phyloP scores from a whole-genome alignment of 2,888 invertebrate species.

The Archips xylosteana region DNA sequence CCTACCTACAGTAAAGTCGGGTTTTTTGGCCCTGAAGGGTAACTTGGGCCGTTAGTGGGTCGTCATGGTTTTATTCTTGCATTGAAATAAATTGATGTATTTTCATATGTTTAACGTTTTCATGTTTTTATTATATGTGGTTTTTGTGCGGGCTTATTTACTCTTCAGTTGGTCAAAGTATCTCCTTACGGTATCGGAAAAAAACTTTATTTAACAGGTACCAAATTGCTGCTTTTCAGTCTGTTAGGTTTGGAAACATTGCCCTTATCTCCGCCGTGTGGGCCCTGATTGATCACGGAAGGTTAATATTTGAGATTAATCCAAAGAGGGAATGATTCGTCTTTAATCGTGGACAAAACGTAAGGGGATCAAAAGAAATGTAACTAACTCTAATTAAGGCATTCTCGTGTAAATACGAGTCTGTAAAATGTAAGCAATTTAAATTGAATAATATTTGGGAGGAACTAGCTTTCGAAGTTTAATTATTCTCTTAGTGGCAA shows the following conservation, averaged over 20 bases:
- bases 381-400: not conserved
- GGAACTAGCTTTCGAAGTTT: not conserved
- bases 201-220: too few relatives aligned
- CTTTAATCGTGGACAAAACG: slow-evolving; percentile 7
- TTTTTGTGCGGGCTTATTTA: too few relatives aligned
- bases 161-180: too few relatives aligned
- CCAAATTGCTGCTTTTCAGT: not conserved
- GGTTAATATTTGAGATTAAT: slow-evolving; percentile 35
- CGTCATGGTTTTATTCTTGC: too few relatives aligned
- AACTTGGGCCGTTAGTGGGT: too few relatives aligned
- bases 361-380: slow-evolving; percentile 3
- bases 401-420: not conserved
- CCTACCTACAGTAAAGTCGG: too few relatives aligned
- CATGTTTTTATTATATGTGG: too few relatives aligned
- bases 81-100: too few relatives aligned
- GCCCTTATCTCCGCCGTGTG: slow-evolving; percentile 54
- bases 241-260: not conserved
- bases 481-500: not conserved
- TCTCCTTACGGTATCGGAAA: too few relatives aligned
- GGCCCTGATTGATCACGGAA: slow-evolving; percentile 50
- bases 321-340: not conserved
- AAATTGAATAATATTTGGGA: not conserved
- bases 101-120: too few relatives aligned
- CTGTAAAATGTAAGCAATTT: not conserved
- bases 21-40: too few relatives aligned